A percentile compares a stretch with the other conserved stretches of the same genome.
These are phyloP conservation scores for Ophiothrix spiculata DNA, from an alignment of 35 echinoderm and acorn worm species.

Conservation along the genomic window DNA sequence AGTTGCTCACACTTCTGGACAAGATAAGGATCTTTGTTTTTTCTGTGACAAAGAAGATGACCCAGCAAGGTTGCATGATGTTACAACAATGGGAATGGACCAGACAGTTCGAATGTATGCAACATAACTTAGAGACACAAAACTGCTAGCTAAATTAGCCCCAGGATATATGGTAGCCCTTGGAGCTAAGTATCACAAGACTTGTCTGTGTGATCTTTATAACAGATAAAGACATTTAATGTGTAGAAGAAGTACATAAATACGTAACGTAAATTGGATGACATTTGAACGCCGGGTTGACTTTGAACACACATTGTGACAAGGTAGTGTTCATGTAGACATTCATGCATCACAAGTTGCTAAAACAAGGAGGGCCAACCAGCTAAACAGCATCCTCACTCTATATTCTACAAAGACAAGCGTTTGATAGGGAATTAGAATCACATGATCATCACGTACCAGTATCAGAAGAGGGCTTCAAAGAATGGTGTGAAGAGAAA, in stretches of 20 bases:
- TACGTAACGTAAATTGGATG: too few species aligned
- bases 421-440: background rate
- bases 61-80: background rate
- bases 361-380: constrained; percentile 37
- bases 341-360: constrained; percentile 34
- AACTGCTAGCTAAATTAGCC: background rate
- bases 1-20: background rate
- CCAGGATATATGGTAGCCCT: background rate
- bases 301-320: too few species aligned
- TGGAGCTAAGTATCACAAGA: constrained; percentile 14
- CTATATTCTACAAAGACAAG: background rate
- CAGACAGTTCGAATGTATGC: background rate
- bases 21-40: background rate
- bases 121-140: background rate
- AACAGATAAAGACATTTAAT: too few species aligned
- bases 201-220: background rate
- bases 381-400: constrained; percentile 28
- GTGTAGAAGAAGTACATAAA: too few species aligned
- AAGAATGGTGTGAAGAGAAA: constrained; percentile 4
- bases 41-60: background rate
- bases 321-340: too few species aligned
- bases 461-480: constrained; percentile 4
- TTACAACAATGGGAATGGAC: background rate
- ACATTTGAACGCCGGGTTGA: too few species aligned
- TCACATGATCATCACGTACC: background rate